Base-by-base conservation (phyloP, 2,113 vertebrate genomes). In the Cebidichthys violaceus region DNA sequence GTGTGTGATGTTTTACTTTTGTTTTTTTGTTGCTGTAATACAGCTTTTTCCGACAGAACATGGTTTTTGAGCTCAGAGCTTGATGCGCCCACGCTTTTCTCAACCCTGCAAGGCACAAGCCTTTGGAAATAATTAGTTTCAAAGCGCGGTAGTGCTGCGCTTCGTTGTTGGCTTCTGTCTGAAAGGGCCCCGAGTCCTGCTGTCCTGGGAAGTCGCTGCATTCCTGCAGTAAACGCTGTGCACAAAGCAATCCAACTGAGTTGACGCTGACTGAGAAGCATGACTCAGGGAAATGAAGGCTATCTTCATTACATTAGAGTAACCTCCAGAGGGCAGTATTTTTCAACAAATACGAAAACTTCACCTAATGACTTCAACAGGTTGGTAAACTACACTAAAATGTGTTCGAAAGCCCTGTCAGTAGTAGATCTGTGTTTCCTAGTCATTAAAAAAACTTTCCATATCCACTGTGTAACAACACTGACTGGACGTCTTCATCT, bases 271-370 rank as follows among this genome's bases (percentile, higher is more conserved):
- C 22, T 27, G 22, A 31, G 13, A 52, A 65, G 20, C 13, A 47
- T 14, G 9, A 20, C 4, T 37, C 15, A 39, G 41, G 11, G n/a
- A 5, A 55, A 3, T 9, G 4, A 70, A 15, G 14, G 1, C 2
- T 15, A 13, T n/a, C 10, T 50, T 31, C 17, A 3, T 65, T 3
- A 47, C 39, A 64, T 14, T 1, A 41, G 2, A 3, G 0, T 41
- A 9, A 60, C 84, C 90, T 75, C 81, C 70, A 91, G 91, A 75
- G 84, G 87, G 84, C 92, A 82, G 74, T 80, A 67, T 83, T 80
- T 65, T 72, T 54, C 57, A 81, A 77, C 22, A 61, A 84, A 83
- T 43, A 74, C n/a, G 29, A 35, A 76, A 27, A 65, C 20, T 41
- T 47, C 57, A 43, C 20, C 24, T 65, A 35, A 69, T 24, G 33